Percentiles rank a stretch among this genome's conserved stretches.
These are phyloP conservation scores for Rhopilema esculentum DNA, from an alignment of 30 jellyfish, hydroid and myxozoan genomes.

Conservation along the genomic window DNA sequence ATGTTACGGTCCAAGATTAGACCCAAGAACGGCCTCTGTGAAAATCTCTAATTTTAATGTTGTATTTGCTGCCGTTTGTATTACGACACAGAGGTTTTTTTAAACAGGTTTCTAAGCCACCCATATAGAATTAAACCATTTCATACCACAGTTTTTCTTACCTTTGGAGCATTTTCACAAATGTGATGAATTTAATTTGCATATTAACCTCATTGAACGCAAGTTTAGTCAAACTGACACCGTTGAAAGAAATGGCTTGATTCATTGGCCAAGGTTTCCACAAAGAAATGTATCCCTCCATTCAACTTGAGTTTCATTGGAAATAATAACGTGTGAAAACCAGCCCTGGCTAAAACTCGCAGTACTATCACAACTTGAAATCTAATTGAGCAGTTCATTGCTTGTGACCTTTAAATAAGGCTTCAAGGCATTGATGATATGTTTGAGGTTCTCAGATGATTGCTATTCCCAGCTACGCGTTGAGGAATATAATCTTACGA, in stretches of 20 bases:
- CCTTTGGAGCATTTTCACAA: not conserved
- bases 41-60: too few relatives aligned
- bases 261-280: constrained; percentile 27
- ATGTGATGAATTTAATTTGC: not conserved
- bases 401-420: constrained; percentile 42
- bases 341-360: constrained; percentile 4
- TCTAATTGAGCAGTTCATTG: constrained; percentile 1
- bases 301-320: constrained; percentile 17
- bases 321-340: constrained; percentile 44
- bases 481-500: not conserved
- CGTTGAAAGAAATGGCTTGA: not conserved
- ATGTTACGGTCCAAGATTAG: too few relatives aligned
- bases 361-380: not conserved
- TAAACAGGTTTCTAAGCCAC: not conserved
- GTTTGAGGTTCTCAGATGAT: constrained; percentile 40
- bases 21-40: too few relatives aligned
- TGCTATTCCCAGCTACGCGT: not conserved
- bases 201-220: not conserved
- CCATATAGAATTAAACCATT: not conserved
- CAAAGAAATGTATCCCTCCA: constrained; percentile 25
- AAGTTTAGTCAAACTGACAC: not conserved
- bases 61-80: too few relatives aligned
- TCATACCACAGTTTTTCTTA: not conserved
- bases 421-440: constrained; percentile 14
- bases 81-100: too few relatives aligned